Evolutionary conservation across 37 sponge, comb jelly and placozoan species (phyloP), one percentile per base, ranked within the genome.

Genomic region (Agelas oroides): DNA sequence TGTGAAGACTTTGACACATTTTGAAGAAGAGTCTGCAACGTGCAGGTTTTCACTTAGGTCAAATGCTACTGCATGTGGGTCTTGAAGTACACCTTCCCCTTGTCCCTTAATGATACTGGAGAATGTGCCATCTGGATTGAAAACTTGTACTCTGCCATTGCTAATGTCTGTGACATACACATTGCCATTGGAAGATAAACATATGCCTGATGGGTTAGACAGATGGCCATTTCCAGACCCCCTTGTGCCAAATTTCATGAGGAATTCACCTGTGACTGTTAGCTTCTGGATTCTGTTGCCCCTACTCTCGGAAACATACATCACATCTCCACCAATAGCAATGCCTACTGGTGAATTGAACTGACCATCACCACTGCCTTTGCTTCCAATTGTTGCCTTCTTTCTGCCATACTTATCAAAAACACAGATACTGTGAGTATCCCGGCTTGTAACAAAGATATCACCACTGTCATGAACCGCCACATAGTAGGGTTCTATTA

Each of bases 301-400:
- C 16, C n/a, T 27, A 31, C 25, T n/a, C 15, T 86, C 87, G 60
- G 78, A 73, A 16, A 86, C 80, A 69, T 78, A 86, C 35, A 86
- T 52, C 23, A 61, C 65, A 35, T 78, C 80, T 30, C 73, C 73
- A 70, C n/a, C n/a, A 25, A 86, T 64, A 15, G 79, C 87, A 28
- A 86, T 59, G 41, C 73, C 73, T 16, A 13, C n/a, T 21, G 87
- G 87, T 38, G 25, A 39, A 41, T 69, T 28, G 58, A 86, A 77
- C 37, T 78, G 79, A 37, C 60, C 79, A 72, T 86, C 36, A 46
- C 73, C 73, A 86, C 73, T 79, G 20, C 87, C 80, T 46, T 8
- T 46, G 46, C 46, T 46, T 46, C 46, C 46, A 8, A 46, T 46
- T 46, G 46, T 46, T 46, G 46, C 46, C 46, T 46, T 46, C 8